phyloP scores from a whole-genome alignment of 2,113 vertebrate genomes.

The Bos indicus region DNA sequence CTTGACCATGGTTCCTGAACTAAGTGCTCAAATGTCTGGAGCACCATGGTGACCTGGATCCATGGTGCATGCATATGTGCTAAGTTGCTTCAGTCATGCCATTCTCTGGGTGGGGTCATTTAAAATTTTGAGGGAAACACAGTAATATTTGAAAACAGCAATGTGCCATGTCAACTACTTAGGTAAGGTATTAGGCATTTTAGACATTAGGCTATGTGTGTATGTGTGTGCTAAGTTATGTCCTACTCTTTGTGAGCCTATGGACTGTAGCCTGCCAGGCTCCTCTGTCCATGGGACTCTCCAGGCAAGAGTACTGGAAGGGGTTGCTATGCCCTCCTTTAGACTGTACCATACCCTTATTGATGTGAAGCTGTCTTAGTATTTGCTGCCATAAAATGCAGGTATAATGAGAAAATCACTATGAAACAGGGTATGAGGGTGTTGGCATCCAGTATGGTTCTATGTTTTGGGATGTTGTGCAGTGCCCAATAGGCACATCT shows the following conservation, averaged over 20 bases:
- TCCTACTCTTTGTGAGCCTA: background rate
- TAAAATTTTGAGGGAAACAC: background rate
- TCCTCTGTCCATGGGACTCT: background rate
- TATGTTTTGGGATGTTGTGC: background rate
- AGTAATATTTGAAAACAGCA: background rate
- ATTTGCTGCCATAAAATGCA: background rate
- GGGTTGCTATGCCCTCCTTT: background rate
- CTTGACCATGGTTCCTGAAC: background rate
- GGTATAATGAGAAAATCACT: background rate
- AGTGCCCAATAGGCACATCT: background rate
- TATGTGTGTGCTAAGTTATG: background rate
- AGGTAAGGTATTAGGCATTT: background rate
- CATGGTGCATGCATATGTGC: background rate
- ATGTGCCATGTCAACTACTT: background rate
- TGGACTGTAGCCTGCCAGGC: background rate
- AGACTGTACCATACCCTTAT: rapidly evolving
- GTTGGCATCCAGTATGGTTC: background rate
- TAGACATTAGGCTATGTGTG: background rate
- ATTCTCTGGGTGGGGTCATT: background rate
- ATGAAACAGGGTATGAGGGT: background rate
- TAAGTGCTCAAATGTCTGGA: no score
- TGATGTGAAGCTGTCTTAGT: background rate
- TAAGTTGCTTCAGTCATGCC: background rate
- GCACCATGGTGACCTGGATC: rapidly evolving
- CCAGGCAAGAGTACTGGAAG: background rate